Base-by-base conservation (phyloP, 2,113 vertebrate genomes). In the Sapajus apella region DNA sequence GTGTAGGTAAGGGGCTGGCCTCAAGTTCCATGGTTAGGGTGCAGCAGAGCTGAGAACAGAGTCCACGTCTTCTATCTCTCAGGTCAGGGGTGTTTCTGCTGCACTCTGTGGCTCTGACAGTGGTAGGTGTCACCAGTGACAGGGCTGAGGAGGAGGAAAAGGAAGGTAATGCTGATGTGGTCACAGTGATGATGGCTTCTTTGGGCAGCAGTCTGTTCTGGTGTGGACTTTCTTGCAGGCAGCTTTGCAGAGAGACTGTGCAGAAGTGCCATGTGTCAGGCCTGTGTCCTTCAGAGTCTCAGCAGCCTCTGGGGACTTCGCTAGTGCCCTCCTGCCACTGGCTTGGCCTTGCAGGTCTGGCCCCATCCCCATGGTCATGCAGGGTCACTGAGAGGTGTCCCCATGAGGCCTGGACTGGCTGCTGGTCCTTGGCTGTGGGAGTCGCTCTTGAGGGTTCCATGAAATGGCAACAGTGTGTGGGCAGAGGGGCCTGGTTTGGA, bases 91-190 rank as follows among this genome's bases (percentile, higher is more conserved):
- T 12, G 16, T 32, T 47, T 5, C 32, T 45, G 18, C 58, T 3
- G 1, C 73, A 37, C 43, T 11, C 5, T 23, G 43, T 21, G 89
- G 27, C 85, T 55, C 66, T 37, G 40, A 47, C 35, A 21, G 68
- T 3, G 37, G 27, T 14, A 4, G 9, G 5, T 40, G 13, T 52
- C 32, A 0, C 45, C 0, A 2, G 68, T 7, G 14, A 77, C 45
- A 45, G 50, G n/a, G 70, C 30, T 18, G 21, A 52, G 56, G 47
- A 70, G 27, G 64, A 40, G 18, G 30, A 58, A 8, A 13, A 32
- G 0, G 47, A 61, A 27, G 82, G 21, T 11, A 32, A 12, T 9
- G 0, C 21, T 16, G 94, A 17, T 10, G 18, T 55, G 20, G 64
- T 66, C 77, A 21, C 18, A 10, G 21, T 20, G 16, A 68, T n/a